Conservation (phyloP, 2,113 vertebrate species). For the Tachysurus vachellii region DNA sequence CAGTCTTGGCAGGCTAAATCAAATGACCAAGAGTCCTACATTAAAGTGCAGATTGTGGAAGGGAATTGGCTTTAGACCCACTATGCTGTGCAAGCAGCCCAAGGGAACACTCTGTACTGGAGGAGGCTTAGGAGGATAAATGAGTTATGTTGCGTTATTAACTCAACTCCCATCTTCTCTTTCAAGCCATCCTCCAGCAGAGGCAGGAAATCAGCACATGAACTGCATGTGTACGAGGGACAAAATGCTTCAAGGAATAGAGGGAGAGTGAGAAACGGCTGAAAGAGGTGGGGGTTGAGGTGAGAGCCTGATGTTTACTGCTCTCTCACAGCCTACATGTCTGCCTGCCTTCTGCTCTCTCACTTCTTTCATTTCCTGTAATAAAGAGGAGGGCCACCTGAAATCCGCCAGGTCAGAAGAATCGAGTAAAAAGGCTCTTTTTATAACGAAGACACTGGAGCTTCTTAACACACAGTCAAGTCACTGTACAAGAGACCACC, state of each 20-base stretch:
- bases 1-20: not conserved
- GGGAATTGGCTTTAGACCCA: not conserved
- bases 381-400: constrained; percentile 6
- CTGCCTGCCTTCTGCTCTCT: not conserved
- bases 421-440: constrained; percentile 32
- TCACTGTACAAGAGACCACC: constrained; percentile 23
- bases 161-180: constrained; percentile 49
- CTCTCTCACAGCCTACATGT: not conserved
- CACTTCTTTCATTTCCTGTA: not conserved
- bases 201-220: constrained; percentile 23
- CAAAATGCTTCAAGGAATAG: constrained; percentile 34
- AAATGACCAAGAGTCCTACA: not conserved
- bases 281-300: not conserved
- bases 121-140: constrained; percentile 43
- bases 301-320: not conserved
- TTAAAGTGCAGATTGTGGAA: not conserved
- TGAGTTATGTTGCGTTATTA: constrained; percentile 29
- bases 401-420: constrained; percentile 2
- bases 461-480: not conserved
- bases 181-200: not conserved
- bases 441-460: constrained; percentile 1
- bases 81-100: not conserved
- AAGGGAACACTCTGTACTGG: constrained; percentile 62
- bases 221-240: constrained; percentile 33
- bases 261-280: constrained; percentile 41